Conservation (phyloP, 2,888 invertebrate genomes). For the Auanema freiburgensis region DNA sequence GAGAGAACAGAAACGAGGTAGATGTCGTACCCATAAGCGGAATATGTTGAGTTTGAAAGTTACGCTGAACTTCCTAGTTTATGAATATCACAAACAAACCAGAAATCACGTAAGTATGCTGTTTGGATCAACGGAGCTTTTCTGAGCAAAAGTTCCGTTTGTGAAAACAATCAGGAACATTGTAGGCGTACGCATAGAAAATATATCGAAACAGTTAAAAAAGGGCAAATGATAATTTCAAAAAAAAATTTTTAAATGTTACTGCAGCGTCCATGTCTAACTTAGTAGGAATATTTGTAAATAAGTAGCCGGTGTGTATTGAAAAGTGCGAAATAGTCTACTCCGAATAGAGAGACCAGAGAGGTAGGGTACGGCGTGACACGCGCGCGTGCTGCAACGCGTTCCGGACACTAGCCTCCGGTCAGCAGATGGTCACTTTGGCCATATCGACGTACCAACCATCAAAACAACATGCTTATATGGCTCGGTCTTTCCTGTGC, state of each 20-base stretch:
- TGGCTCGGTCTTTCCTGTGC: no score
- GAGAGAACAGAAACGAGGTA: no score
- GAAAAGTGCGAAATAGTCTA: conserved; percentile 20
- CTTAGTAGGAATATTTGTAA: conserved; percentile 17
- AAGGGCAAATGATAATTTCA: background rate
- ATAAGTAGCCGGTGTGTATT: conserved; percentile 20
- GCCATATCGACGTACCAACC: no score
- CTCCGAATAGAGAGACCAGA: conserved; percentile 11
- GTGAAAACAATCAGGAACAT: conserved; percentile 1
- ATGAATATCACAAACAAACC: no score
- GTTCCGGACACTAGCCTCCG: conserved; percentile 11
- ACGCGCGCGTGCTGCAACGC: conserved; percentile 15
- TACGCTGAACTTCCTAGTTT: no score
- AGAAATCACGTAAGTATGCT: no score
- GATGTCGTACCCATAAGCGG: no score
- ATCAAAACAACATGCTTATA: no score
- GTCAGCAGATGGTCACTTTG: conserved; percentile 6
- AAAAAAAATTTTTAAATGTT: background rate
- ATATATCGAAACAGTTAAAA: conserved; percentile 2
- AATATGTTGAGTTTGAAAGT: no score
- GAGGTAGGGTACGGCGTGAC: conserved; percentile 11
- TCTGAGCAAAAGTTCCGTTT: no score
- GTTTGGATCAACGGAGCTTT: no score
- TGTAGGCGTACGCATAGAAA: background rate
- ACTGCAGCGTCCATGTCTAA: background rate